phyloP scores from a whole-genome alignment of 1,140 invertebrate genomes.

The Heliconius hewitsoni region DNA sequence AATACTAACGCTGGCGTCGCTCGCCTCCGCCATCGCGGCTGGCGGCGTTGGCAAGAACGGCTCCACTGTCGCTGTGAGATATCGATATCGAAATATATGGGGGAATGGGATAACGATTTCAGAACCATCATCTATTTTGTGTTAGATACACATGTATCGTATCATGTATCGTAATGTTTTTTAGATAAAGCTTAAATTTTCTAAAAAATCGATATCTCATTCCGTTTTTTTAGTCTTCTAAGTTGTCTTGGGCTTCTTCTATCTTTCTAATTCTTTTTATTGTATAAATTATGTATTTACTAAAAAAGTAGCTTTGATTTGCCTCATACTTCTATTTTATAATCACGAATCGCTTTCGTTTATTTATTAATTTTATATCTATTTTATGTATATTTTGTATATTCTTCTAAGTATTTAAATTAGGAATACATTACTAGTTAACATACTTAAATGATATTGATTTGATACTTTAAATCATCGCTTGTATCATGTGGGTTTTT shows the following conservation, averaged over 20 bases:
- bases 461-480: slow-evolving; percentile 46
- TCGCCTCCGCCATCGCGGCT: slow-evolving; percentile 90
- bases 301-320: slow-evolving; percentile 27
- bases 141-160: neutral
- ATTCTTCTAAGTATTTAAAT: neutral
- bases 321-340: neutral
- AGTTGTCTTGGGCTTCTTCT: slow-evolving; percentile 28
- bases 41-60: slow-evolving; percentile 99
- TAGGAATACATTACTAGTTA: slow-evolving; percentile 3
- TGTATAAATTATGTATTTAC: slow-evolving; percentile 30
- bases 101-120: slow-evolving; percentile 18
- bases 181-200: neutral
- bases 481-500: slow-evolving; percentile 79
- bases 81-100: slow-evolving; percentile 22
- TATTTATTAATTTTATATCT: neutral
- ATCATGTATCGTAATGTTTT: neutral
- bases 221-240: neutral
- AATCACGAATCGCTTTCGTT: neutral
- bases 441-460: neutral
- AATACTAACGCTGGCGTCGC: slow-evolving; percentile 85
- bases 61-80: slow-evolving; percentile 92
- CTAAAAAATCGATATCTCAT: neutral
- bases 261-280: slow-evolving; percentile 21
- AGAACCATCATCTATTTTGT: neutral
- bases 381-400: slow-evolving; percentile 4